These are phyloP conservation scores for Drosophila nasuta DNA, from an alignment of 1,140 invertebrate species.

Conservation along the genomic window DNA sequence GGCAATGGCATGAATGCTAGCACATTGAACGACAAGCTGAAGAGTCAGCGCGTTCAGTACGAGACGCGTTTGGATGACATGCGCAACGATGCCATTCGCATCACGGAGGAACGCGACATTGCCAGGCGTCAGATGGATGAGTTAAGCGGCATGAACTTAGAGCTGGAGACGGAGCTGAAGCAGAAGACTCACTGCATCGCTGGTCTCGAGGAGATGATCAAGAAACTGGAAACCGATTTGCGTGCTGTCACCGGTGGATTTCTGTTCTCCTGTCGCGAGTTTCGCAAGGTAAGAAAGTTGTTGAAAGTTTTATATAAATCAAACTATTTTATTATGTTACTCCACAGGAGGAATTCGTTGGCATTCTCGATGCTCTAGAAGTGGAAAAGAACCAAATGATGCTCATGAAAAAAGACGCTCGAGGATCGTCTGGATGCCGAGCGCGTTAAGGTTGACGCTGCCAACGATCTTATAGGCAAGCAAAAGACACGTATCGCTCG, in stretches of 20 bases:
- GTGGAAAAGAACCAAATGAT: slow-evolving; percentile 86
- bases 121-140: slow-evolving; percentile 61
- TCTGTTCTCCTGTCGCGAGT: slow-evolving; percentile 78
- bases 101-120: slow-evolving; percentile 61
- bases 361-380: slow-evolving; percentile 85
- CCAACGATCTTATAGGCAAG: slow-evolving; percentile 59
- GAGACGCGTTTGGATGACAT: slow-evolving; percentile 84
- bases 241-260: slow-evolving; percentile 76
- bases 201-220: slow-evolving; percentile 52
- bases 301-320: not conserved
- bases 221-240: slow-evolving; percentile 73
- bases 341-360: slow-evolving; percentile 74
- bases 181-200: slow-evolving; percentile 54
- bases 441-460: slow-evolving; percentile 68
- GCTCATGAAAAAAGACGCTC: slow-evolving; percentile 85
- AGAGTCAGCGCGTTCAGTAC: slow-evolving; percentile 65
- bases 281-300: slow-evolving; percentile 64
- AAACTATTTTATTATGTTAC: not conserved
- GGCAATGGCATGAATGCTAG: slow-evolving; percentile 62
- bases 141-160: slow-evolving; percentile 65
- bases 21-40: slow-evolving; percentile 70
- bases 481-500: slow-evolving; percentile 72
- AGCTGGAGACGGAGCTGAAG: slow-evolving; percentile 49
- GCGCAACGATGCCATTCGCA: slow-evolving; percentile 86
- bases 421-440: slow-evolving; percentile 86